A percentile compares a stretch with the other conserved stretches of the same genome.
These are phyloP conservation scores for pig (Sus scrofa) DNA, from an alignment of 2,113 vertebrate species.

Conservation along the genomic window DNA sequence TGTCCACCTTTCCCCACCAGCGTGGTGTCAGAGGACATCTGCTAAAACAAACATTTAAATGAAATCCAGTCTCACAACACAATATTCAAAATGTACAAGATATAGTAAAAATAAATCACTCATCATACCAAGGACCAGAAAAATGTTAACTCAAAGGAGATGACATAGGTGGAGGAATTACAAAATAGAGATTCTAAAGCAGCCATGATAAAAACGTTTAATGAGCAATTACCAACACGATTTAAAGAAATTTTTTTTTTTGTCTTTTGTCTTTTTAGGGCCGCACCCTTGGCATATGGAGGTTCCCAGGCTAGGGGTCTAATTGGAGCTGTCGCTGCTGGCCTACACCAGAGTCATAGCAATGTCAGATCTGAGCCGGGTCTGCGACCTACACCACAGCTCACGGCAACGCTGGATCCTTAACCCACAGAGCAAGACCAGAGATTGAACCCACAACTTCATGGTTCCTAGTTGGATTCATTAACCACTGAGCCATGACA, in stretches of 20 bases:
- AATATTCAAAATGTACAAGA: not conserved
- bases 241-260: not conserved
- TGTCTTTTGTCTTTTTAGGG: too few species aligned
- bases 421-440: too few species aligned
- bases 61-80: not conserved
- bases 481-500: too few species aligned
- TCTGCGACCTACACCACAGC: too few species aligned
- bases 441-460: too few species aligned
- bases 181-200: constrained; percentile 2
- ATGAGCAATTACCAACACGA: not conserved
- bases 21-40: not conserved
- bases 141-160: not conserved
- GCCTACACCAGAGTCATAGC: too few species aligned
- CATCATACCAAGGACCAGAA: not conserved
- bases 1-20: not conserved
- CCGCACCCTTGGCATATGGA: too few species aligned
- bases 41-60: not conserved
- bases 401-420: too few species aligned
- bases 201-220: not conserved
- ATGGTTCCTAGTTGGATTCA: too few species aligned
- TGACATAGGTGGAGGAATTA: not conserved
- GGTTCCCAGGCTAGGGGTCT: too few species aligned
- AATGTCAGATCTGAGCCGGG: too few species aligned
- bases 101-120: not conserved
- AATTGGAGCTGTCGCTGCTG: too few species aligned